These are phyloP conservation scores for Chelmon rostratus DNA, from an alignment of 2,797 vertebrate species.

Conservation along the genomic window DNA sequence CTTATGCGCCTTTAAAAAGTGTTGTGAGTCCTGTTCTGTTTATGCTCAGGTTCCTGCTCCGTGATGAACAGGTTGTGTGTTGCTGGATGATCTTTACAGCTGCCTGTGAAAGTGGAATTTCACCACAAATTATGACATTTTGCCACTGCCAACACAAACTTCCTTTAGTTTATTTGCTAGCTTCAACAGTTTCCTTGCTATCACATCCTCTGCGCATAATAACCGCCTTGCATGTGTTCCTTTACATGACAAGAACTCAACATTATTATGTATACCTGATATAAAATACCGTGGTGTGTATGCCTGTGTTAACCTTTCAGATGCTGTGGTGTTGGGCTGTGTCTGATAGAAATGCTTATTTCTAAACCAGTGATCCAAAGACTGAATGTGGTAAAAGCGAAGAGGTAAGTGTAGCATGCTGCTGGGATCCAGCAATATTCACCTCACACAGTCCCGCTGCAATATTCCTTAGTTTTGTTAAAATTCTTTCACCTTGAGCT, in stretches of 20 bases:
- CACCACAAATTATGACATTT: not conserved
- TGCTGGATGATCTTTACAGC: conserved; percentile 8
- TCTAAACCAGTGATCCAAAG: not conserved
- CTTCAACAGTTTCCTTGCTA: not conserved
- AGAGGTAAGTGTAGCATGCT: too few relatives aligned
- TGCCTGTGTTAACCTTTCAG: conserved; percentile 16
- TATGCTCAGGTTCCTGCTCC: conserved; percentile 39
- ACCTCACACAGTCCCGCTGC: too few relatives aligned
- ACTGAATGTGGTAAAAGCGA: not conserved
- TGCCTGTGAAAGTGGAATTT: conserved; percentile 13
- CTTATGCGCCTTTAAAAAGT: conserved; percentile 37
- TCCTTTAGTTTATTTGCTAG: conserved; percentile 34
- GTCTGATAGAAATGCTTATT: not conserved
- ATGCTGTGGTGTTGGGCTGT: not conserved
- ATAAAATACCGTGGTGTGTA: not conserved
- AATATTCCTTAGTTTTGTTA: too few relatives aligned
- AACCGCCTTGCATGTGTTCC: not conserved
- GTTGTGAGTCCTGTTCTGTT: conserved; percentile 38
- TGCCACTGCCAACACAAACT: conserved; percentile 8
- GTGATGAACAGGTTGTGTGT: conserved; percentile 30
- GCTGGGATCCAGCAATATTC: too few relatives aligned
- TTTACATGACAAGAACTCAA: not conserved
- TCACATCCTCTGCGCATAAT: conserved; percentile 6
- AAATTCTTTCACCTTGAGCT: too few relatives aligned
- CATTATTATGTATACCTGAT: conserved; percentile 5